A percentile compares a stretch with the other conserved stretches of the same genome.
phyloP scores from a whole-genome alignment of 2,113 vertebrate species.

The Phycodurus eques region DNA sequence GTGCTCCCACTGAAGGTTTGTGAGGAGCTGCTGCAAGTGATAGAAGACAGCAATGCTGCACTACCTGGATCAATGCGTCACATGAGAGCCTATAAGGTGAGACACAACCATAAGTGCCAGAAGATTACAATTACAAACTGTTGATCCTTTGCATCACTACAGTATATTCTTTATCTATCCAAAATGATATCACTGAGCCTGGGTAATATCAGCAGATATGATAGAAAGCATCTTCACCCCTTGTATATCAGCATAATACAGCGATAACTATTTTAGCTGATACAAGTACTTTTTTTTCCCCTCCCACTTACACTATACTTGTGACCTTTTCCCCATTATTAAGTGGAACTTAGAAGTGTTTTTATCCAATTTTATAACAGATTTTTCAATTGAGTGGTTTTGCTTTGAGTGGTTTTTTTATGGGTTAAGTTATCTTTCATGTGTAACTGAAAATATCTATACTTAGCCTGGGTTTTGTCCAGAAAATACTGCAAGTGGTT shows the following conservation, averaged over 20 bases:
- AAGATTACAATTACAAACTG: not conserved
- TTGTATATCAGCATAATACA: conserved; percentile 11
- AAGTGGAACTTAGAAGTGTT: conserved; percentile 29
- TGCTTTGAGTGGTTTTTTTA: conserved; percentile 47
- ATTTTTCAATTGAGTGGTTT: conserved; percentile 54
- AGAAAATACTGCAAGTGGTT: conserved; percentile 44
- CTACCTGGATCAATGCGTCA: conserved; percentile 81
- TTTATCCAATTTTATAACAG: conserved; percentile 46
- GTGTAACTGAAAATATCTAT: conserved; percentile 44
- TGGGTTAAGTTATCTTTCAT: conserved; percentile 28
- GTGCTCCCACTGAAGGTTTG: conserved; percentile 84
- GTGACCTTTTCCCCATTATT: conserved; percentile 30
- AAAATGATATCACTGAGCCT: conserved; percentile 1
- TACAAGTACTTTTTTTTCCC: conserved; percentile 12
- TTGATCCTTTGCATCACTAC: not conserved
- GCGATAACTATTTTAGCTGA: conserved; percentile 18
- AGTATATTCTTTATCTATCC: not conserved
- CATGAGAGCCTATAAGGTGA: conserved; percentile 92
- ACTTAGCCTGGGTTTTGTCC: conserved; percentile 43
- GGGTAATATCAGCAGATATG: conserved; percentile 4
- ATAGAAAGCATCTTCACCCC: conserved; percentile 12
- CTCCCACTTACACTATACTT: conserved; percentile 19
- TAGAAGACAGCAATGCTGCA: conserved; percentile 74
- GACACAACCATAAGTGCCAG: conserved; percentile 4
- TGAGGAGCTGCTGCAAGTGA: conserved; percentile 81